Conservation (phyloP, 2,113 vertebrate genomes). For the Sinocyclocheilus maitianheensis region DNA sequence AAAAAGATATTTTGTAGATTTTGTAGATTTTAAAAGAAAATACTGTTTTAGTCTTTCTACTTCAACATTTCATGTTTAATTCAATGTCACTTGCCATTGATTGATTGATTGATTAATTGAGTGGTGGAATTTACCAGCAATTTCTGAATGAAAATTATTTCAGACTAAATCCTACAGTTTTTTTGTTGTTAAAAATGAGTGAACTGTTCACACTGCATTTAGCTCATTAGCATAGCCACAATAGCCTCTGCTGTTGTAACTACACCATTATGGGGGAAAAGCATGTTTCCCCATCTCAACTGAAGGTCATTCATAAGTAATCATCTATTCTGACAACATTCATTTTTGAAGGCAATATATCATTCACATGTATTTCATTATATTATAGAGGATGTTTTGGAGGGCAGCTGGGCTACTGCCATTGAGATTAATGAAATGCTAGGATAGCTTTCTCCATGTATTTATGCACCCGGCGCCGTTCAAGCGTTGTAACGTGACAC, state of each 20-base stretch:
- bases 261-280: background rate
- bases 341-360: background rate
- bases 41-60: too few relatives aligned
- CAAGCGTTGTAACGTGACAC: conserved; percentile 1
- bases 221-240: background rate
- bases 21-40: too few relatives aligned
- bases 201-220: background rate
- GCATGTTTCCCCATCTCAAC: background rate
- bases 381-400: background rate
- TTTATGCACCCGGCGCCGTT: background rate
- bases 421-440: conserved; percentile 2
- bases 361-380: background rate
- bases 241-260: background rate
- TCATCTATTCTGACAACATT: background rate
- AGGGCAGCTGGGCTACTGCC: background rate
- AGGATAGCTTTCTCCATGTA: background rate
- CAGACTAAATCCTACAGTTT: background rate
- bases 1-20: too few relatives aligned
- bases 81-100: too few relatives aligned
- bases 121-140: too few relatives aligned
- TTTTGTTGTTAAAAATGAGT: background rate
- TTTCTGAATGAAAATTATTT: background rate
- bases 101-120: too few relatives aligned
- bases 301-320: background rate
- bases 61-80: too few relatives aligned